Conservation (phyloP, 2,888 invertebrate species). For the Drosophila pseudotakahashii region DNA sequence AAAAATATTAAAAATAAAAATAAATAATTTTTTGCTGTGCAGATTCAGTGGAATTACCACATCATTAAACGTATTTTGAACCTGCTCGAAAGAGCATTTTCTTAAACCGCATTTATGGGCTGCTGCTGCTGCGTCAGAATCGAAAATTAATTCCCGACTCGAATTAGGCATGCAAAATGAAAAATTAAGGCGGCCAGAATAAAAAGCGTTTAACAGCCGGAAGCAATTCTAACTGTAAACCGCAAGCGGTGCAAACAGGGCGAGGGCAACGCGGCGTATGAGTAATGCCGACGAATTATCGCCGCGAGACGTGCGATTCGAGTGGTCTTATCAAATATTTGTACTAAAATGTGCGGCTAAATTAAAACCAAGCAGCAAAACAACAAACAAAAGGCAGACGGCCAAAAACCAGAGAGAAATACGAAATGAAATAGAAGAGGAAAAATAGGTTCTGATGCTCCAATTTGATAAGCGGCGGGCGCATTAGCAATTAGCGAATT, state of each 20-base stretch:
- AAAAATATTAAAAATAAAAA: too few relatives aligned
- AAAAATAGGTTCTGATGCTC: constrained; percentile 71
- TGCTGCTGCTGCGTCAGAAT: constrained; percentile 6
- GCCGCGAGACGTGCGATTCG: constrained; percentile 28
- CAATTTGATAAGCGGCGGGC: constrained; percentile 75
- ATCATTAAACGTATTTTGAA: constrained; percentile 68
- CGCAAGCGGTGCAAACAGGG: constrained; percentile 19
- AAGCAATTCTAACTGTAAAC: constrained; percentile 62
- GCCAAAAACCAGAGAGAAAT: constrained; percentile 47
- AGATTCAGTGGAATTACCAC: constrained; percentile 38
- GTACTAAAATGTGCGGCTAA: constrained; percentile 76
- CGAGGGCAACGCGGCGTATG: constrained; percentile 60
- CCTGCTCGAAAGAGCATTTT: constrained; percentile 28
- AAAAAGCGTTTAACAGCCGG: constrained; percentile 52
- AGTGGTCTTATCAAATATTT: constrained; percentile 73
- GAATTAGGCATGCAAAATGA: constrained; percentile 11
- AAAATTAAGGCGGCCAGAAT: constrained; percentile 12
- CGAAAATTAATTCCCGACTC: constrained; percentile 20
- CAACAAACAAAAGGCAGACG: constrained; percentile 14
- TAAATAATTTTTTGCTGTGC: constrained; percentile 12
- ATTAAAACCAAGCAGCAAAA: constrained; percentile 64
- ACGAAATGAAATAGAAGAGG: constrained; percentile 26
- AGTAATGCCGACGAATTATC: constrained; percentile 61
- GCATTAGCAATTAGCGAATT: constrained; percentile 79
- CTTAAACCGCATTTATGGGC: constrained; percentile 24